Evolutionary conservation across 2,888 invertebrate genomes (phyloP), one percentile per base, ranked within the genome.

Genomic region (Limnephilus marmoratus): DNA sequence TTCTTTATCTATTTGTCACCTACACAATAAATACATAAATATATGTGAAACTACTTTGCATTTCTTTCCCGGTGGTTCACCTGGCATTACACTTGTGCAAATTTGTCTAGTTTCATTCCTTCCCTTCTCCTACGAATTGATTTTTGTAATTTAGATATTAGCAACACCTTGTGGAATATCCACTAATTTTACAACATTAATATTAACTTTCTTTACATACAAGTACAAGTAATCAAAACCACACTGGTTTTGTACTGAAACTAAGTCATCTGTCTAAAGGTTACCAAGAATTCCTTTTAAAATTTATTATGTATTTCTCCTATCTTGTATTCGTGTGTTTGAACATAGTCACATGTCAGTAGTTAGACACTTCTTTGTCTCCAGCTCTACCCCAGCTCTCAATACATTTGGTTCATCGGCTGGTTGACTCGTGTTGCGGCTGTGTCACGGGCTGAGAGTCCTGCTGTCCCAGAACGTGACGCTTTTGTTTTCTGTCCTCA

Each of bases 401-500:
- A 24, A 24, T 68, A 68, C 7, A 87, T 68, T 80, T 89, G 88
- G 41, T 89, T n/a, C 49, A 15, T 89, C 41, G 68, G 34, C 68
- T 88, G 31, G 88, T 80, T 80, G 81, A n/a, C 37, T 80, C 68
- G 88, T 68, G 34, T 88, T 88, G 68, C 34, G 37, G 80, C 37
- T 80, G 37, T 41, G 13, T 80, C 81, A 87, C 87, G 87, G 45
- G 68, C 80, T 81, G n/a, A 68, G 24, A 68, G 68, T 68, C 68
- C 68, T 68, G 86, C 87, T 45, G 45, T 41, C 45, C 34, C 83
- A 49, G 91, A 93, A 91, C 93, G 93, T 93, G 92, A 93, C 93
- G 92, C 93, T 93, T 93, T 94, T 94, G 93, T 94, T 93, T 94
- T 92, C 94, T 90, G 92, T 85, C 90, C 92, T 88, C 91, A 91